These are phyloP conservation scores for Alviniconcha marisindica DNA, from an alignment of 1,140 invertebrate species.

Conservation along the genomic window DNA sequence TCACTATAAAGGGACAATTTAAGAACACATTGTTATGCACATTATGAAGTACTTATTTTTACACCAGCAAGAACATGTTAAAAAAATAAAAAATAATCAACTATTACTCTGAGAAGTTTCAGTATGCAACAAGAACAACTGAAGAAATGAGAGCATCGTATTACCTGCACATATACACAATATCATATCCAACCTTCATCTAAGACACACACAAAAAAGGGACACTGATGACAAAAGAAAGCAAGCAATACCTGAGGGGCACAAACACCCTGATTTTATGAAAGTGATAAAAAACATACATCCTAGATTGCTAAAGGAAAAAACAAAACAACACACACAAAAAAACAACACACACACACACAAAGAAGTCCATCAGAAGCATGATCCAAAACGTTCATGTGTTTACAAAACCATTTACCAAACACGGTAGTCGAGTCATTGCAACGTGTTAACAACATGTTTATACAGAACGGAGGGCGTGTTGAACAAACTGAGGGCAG, in stretches of 20 bases:
- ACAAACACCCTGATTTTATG: constrained; percentile 7
- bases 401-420: constrained; percentile 8
- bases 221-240: background rate
- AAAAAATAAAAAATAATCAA: background rate
- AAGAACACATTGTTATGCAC: background rate
- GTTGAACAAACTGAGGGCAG: background rate
- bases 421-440: background rate
- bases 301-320: too few relatives aligned
- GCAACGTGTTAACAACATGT: background rate
- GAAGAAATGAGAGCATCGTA: constrained; percentile 12
- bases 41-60: too few relatives aligned
- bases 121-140: background rate
- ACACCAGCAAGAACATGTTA: background rate
- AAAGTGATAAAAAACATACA: background rate
- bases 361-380: background rate
- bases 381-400: constrained; percentile 14
- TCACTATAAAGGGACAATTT: background rate
- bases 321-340: background rate
- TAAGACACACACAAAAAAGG: background rate
- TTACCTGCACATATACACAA: constrained; percentile 16
- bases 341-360: constrained; percentile 2
- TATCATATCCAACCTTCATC: constrained; percentile 8
- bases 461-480: background rate
- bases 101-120: background rate
- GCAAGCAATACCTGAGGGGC: constrained; percentile 3